Percentiles rank a stretch among this genome's conserved stretches.
phyloP scores from a whole-genome alignment of 2,113 vertebrate genomes.

The Rhea pennata region DNA sequence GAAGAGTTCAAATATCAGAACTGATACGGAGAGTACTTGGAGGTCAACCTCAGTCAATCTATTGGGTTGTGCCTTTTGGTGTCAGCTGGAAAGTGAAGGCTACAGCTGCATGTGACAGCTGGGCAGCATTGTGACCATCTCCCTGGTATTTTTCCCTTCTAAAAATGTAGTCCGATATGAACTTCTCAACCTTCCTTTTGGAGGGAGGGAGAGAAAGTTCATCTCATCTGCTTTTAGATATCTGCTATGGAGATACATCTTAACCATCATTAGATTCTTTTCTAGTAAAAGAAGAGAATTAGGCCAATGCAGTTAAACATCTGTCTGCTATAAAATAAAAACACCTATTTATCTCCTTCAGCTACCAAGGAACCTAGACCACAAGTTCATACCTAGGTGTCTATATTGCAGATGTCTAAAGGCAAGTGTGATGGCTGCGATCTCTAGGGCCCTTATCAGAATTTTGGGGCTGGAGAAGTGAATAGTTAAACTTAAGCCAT shows the following conservation, averaged over 20 bases:
- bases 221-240: background rate
- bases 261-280: background rate
- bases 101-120: background rate
- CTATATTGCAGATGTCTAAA: background rate
- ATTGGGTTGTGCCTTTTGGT: background rate
- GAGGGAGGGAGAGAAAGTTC: background rate
- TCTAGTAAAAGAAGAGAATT: background rate
- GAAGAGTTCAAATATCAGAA: background rate
- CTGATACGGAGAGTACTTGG: background rate
- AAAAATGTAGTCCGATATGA: background rate
- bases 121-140: fast-evolving
- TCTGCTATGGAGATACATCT: background rate
- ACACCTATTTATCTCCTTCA: background rate
- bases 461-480: background rate
- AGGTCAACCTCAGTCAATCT: background rate
- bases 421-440: background rate
- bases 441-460: background rate
- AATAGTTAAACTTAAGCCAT: background rate
- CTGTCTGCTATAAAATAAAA: background rate
- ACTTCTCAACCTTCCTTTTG: background rate
- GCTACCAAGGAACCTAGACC: background rate
- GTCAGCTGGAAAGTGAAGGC: background rate
- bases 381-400: background rate
- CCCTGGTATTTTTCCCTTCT: background rate
- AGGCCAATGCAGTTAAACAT: background rate